Base-by-base conservation (phyloP, 2,113 vertebrate species). In the Oenanthe oenanthe region DNA sequence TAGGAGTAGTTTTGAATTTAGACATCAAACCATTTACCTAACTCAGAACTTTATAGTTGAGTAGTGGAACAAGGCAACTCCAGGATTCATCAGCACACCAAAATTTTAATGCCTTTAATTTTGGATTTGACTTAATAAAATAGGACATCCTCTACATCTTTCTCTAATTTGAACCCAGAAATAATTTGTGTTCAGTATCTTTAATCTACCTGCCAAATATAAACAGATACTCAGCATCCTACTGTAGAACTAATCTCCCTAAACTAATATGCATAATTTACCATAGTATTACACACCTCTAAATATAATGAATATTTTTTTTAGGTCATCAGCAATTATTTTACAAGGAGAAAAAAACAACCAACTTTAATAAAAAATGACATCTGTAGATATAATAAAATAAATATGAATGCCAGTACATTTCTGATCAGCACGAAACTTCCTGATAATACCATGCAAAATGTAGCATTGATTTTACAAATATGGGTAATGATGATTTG, bases 381-480 rank as follows among this genome's bases (percentile, higher is more conserved):
- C 22, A 80, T 67, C 25, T n/a, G 10, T 80, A 68, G 17, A 9
- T 54, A 56, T 68, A 56, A 72, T 24, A 71, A 56, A 88, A 88
- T 63, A 85, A 60, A 73, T 61, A 67, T 5, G 32, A 90, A 91
- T 42, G 6, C 9, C 50, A 51, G 21, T 48, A n/a, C 5, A n/a
- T 88, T 93, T 76, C 73, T 90, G 25, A 70, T 60, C 75, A 93
- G 81, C 60, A 34, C 74, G 80, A 95, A 75, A 86, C 18, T 73
- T 93, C 58, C 56, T 73, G 48, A 88, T 82, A 91, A 89, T 36
- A 60, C 34, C 6, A 6, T 71, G 36, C 40, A 88, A 88, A 96
- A 81, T 63, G 43, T 48, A 78, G 17, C 57, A 84, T 83, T 93
- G 29, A 58, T 92, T 96, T 93, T 87, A 84, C 36, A 93, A 80